Evolutionary conservation across 2,888 invertebrate genomes (phyloP), one percentile per base, ranked within the genome.

Genomic region (Tortricodes alternella): DNA sequence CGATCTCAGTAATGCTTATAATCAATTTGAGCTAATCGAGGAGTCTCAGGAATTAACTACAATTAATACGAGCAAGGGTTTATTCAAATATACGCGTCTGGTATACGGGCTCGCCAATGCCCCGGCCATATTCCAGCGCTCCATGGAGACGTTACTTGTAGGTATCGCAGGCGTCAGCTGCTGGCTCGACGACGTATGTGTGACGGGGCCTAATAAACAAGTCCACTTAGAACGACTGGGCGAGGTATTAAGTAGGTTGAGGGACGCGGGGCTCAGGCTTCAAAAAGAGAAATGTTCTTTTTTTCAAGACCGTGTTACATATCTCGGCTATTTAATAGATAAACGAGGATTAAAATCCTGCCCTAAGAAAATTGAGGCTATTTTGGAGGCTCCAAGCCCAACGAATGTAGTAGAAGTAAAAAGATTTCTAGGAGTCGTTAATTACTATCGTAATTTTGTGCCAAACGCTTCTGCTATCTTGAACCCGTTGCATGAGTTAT

Each of bases 391-490:
- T 1, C 61, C 62, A 0, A 43, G 18, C 1, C 73, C 69, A 0
- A 58, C 38, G 1, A 66, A 60, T 23, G 58, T 63, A 1, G 29
- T 34, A 1, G 62, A 63, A 24, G 46, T 68, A 4, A 63, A 70
- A 48, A 43, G 63, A 15, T 70, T 69, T 55, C 44, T 69, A 39
- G 70, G 70, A 0, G 18, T 71, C 0, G 56, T 66, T 2, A 70
- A 68, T 59, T 70, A 69, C 50, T 69, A 70, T 46, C 57, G 66
- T 11, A 64, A 63, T 58, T 68, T 68, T 55, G 61, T 69, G 24
- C 69, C 67, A 0, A 60, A 63, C 23, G 65, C 65, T 2, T 65
- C 67, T 0, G 13, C 61, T 0, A 7, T 63, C 3, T 32, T 70
- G 13, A 53, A 35, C 11, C 65, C 71, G 0, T 50, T 70, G 0